Conservation (phyloP, 2,888 invertebrate species). For the Achlya flavicornis region DNA sequence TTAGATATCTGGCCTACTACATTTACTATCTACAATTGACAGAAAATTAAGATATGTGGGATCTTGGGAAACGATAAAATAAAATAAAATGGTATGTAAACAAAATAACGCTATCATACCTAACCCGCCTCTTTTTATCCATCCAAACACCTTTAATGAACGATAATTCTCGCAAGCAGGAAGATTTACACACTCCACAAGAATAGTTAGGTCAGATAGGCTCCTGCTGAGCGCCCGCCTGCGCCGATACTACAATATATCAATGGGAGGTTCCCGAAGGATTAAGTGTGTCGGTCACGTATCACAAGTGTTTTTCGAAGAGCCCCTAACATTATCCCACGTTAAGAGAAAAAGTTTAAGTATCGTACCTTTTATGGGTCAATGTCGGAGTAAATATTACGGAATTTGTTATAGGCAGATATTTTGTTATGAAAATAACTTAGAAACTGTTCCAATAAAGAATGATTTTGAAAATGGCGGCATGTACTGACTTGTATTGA, state of each 20-base stretch:
- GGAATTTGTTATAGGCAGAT: neutral
- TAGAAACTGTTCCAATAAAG: no score
- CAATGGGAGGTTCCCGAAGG: constrained; percentile 59
- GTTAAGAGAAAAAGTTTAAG: constrained; percentile 51
- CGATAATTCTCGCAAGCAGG: constrained; percentile 59
- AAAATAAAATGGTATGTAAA: no score
- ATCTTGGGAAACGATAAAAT: no score
- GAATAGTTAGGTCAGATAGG: constrained; percentile 57
- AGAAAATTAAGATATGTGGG: no score
- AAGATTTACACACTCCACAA: constrained; percentile 63
- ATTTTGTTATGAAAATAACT: neutral
- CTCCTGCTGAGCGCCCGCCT: constrained; percentile 39
- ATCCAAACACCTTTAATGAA: constrained; percentile 59
- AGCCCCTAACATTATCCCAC: constrained; percentile 60
- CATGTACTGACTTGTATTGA: no score
- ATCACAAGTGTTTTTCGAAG: constrained; percentile 70
- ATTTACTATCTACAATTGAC: no score
- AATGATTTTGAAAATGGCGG: no score
- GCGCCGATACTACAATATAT: constrained; percentile 64
- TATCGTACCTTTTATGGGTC: constrained; percentile 14
- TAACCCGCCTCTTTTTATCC: constrained; percentile 38
- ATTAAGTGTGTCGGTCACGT: constrained; percentile 72
- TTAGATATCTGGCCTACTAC: no score
- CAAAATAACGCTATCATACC: constrained; percentile 1
- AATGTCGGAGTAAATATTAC: neutral